A percentile compares a stretch with the other conserved stretches of the same genome.
Evolutionary conservation across 2,797 vertebrate species (phyloP).

Genomic region (Phrynocephalus forsythii): DNA sequence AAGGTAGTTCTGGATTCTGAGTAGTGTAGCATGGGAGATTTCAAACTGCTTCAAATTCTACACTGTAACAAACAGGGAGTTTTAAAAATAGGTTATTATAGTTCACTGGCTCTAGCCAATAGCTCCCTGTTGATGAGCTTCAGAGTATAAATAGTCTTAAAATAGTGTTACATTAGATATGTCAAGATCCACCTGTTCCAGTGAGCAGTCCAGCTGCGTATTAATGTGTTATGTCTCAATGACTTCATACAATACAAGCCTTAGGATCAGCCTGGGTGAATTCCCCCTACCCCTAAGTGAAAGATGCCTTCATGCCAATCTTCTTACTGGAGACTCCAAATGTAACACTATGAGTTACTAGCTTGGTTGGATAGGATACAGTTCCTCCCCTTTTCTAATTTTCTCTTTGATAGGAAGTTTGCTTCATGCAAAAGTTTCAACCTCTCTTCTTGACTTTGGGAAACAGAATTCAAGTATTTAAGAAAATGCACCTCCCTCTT

Average conservation of each 20-base stretch:
- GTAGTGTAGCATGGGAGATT: not conserved
- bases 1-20: not conserved
- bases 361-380: not conserved
- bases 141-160: not conserved
- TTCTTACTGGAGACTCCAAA: not conserved
- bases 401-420: no score
- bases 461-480: no score
- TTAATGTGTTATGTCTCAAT: no score
- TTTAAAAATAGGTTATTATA: not conserved
- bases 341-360: not conserved
- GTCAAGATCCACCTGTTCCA: not conserved
- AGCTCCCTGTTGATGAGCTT: not conserved
- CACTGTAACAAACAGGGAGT: not conserved
- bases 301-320: not conserved
- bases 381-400: not conserved
- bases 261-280: no score
- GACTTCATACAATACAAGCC: no score
- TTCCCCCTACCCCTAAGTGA: not conserved
- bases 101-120: not conserved
- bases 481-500: no score
- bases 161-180: not conserved
- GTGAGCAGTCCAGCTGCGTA: no score
- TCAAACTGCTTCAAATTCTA: not conserved
- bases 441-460: no score
- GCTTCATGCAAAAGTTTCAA: not conserved